phyloP scores from a whole-genome alignment of 30 jellyfish, hydroid and myxozoan species.

The Turritopsis dohrnii region DNA sequence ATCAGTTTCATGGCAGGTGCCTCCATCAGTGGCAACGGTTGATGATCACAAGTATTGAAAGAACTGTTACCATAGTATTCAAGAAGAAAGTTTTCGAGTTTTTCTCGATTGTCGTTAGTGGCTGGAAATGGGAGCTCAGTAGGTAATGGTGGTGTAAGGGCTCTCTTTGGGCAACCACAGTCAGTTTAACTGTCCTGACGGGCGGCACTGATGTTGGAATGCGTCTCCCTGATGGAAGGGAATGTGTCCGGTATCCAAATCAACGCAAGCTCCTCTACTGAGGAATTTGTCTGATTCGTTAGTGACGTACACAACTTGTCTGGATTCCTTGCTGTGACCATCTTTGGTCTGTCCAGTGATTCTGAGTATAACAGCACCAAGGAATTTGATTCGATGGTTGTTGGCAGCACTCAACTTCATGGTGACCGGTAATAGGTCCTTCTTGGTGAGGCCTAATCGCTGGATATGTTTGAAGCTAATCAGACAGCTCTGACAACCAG shows the following conservation, averaged over 20 bases:
- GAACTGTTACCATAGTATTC: conserved; percentile 14
- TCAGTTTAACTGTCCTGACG: no score
- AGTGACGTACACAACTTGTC: neutral
- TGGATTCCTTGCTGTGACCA: neutral
- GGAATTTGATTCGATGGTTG: neutral
- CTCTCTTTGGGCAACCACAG: neutral
- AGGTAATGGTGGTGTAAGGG: conserved; percentile 6
- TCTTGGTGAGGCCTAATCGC: no score
- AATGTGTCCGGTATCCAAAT: neutral
- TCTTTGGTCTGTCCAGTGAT: neutral
- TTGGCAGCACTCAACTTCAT: conserved; percentile 25
- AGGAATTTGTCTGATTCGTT: conserved; percentile 10
- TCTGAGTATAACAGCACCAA: neutral
- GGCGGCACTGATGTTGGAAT: neutral
- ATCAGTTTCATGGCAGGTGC: neutral
- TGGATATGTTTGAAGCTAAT: no score
- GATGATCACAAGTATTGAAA: conserved; percentile 27
- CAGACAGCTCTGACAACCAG: conserved; percentile 33
- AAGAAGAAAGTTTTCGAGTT: conserved; percentile 2
- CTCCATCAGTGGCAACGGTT: conserved; percentile 21
- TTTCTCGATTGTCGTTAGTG: conserved; percentile 1
- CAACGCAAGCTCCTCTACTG: neutral
- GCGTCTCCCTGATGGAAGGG: neutral
- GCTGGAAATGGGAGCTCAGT: no score
- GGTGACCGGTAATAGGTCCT: conserved; percentile 11